Conservation (phyloP, 2,113 vertebrate species). For the Myiozetetes cayanensis region DNA sequence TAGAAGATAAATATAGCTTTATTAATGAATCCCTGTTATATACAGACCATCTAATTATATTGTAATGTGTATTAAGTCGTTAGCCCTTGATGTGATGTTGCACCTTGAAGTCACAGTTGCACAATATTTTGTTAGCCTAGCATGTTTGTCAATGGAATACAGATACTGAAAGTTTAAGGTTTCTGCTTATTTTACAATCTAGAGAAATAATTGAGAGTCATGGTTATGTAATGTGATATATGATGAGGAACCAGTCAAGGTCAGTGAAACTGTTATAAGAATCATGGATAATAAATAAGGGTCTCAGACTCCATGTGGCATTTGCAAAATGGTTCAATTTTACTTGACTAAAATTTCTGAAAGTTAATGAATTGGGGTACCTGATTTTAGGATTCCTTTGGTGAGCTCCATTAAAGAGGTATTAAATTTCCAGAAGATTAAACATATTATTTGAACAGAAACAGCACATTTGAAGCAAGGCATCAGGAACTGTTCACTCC, state of each 20-base stretch:
- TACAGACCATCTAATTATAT: not conserved
- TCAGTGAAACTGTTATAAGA: not conserved
- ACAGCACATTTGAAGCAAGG: not conserved
- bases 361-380: not conserved
- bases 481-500: not conserved
- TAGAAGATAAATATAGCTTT: not conserved
- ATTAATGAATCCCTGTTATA: not conserved
- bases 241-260: conserved; percentile 36
- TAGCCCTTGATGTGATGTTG: not conserved
- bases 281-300: not conserved
- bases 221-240: conserved; percentile 43
- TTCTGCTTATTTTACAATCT: conserved; percentile 13
- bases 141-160: not conserved
- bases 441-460: not conserved
- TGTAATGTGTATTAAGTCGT: not conserved
- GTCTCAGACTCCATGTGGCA: not conserved
- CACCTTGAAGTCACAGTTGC: not conserved
- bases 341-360: not conserved
- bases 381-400: not conserved
- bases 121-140: not conserved
- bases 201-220: conserved; percentile 42
- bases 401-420: not conserved
- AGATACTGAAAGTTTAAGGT: not conserved
- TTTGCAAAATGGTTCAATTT: not conserved
- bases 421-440: not conserved